These are phyloP conservation scores for Cebus imitator DNA, from an alignment of 2,113 vertebrate species.

Conservation along the genomic window DNA sequence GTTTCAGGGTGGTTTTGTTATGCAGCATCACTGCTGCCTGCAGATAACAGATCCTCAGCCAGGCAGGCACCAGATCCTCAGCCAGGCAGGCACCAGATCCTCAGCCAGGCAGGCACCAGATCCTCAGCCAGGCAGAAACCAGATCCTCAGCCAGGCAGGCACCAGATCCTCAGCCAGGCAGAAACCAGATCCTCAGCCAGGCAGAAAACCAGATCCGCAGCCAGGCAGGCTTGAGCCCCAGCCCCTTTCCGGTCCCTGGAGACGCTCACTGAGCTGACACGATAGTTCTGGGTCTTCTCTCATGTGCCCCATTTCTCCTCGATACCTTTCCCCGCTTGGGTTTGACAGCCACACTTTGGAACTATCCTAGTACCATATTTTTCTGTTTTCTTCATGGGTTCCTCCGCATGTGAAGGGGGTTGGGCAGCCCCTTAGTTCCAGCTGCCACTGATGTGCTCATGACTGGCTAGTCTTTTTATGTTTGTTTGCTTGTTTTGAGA, in stretches of 20 bases:
- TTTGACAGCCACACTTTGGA: neutral
- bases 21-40: neutral
- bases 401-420: neutral
- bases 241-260: rapidly evolving
- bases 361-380: neutral
- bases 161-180: neutral
- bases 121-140: neutral
- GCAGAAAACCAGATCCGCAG: neutral
- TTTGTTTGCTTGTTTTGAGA: neutral
- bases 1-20: neutral
- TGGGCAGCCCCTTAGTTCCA: neutral
- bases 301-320: neutral
- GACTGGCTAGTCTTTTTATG: too few species aligned
- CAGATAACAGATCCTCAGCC: neutral
- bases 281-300: neutral
- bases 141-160: neutral
- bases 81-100: neutral
- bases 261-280: rapidly evolving
- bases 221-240: neutral
- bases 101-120: neutral
- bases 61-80: neutral
- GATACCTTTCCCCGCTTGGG: neutral
- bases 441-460: too few species aligned
- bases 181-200: neutral
- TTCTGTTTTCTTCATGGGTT: neutral